Evolutionary conservation across 2,888 invertebrate genomes (phyloP).

Genomic region (Opisthograptis luteolata): DNA sequence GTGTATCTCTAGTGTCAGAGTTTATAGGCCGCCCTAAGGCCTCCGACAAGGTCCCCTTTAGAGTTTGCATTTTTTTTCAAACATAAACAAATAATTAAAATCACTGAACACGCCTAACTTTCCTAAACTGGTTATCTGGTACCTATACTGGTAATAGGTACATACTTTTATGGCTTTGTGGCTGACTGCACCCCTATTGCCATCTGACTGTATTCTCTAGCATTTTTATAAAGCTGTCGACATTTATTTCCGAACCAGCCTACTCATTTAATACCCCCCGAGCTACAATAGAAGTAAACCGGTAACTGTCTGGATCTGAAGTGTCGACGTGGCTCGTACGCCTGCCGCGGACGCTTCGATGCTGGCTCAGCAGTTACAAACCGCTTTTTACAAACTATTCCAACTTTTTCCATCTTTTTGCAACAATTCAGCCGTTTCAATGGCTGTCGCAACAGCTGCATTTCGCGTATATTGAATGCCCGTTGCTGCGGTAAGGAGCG

Average conservation of each 20-base stretch:
- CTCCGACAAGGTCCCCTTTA: no score
- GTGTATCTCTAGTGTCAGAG: no score
- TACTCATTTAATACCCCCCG: slow-evolving; percentile 7
- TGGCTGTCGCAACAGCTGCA: slow-evolving; percentile 23
- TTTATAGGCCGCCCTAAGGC: no score
- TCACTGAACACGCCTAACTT: no score
- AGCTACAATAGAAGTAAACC: slow-evolving; percentile 18
- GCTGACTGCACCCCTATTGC: no score
- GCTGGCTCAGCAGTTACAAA: slow-evolving; percentile 35
- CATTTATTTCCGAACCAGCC: not conserved
- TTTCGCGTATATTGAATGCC: slow-evolving; percentile 16
- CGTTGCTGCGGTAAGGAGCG: not conserved
- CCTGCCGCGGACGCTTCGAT: slow-evolving; percentile 30
- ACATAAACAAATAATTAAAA: no score
- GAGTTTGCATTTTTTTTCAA: no score
- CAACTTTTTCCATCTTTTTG: slow-evolving; percentile 23
- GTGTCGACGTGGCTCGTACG: slow-evolving; percentile 27
- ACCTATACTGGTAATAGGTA: no score
- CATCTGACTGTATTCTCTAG: no score
- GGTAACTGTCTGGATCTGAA: slow-evolving; percentile 19
- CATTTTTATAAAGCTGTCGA: not conserved
- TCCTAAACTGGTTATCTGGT: no score
- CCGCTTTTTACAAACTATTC: slow-evolving; percentile 25
- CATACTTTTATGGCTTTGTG: no score
- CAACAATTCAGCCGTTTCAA: slow-evolving; percentile 25